Base-by-base conservation (phyloP, 2,113 vertebrate genomes). In the Planiliza haematocheilus region DNA sequence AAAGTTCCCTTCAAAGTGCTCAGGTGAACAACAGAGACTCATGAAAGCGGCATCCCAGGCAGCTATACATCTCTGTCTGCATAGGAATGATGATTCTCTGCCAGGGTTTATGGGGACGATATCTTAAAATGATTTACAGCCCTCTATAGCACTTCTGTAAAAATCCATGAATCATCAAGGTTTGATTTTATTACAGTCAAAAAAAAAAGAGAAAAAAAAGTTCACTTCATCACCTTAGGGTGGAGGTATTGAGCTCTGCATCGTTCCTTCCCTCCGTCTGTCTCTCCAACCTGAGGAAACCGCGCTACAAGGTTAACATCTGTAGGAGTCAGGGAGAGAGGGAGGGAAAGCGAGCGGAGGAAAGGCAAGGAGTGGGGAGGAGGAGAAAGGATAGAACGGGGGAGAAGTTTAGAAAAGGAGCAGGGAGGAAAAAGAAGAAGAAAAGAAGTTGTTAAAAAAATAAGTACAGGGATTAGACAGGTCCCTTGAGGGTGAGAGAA, bases 231-330 rank as follows among this genome's bases (percentile, higher is more conserved):
- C 13, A 68, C 84, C 89, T 89, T 76, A 62, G 18, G 91, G 86
- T 79, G 89, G 91, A 41, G 77, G 59, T 86, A 89, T 87, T 87
- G 88, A 89, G 89, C 89, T 90, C 89, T 70, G 48, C 55, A 76
- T 41, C 10, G 3, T 55, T 18, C 16, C 17, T 42, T 43, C 59
- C 42, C 12, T 72, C 51, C 41, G 14, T 61, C 38, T 74, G 57
- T 52, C 42, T 60, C 64, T 80, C 66, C 88, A 91, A 86, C 73
- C 83, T 83, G 75, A 83, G 81, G 88, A 89, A 84, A 83, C 77
- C 70, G 72, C 64, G 86, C 89, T 90, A 88, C 89, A 90, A 90
- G 87, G 84, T 89, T 88, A 93, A 89, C 84, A 90, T 86, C 89
- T 90, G 80, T 87, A 84, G 87, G 81, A 90, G 67, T 77, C 55